These are phyloP conservation scores for Drosophila rellima DNA, from an alignment of 2,888 invertebrate genomes.

Conservation along the genomic window DNA sequence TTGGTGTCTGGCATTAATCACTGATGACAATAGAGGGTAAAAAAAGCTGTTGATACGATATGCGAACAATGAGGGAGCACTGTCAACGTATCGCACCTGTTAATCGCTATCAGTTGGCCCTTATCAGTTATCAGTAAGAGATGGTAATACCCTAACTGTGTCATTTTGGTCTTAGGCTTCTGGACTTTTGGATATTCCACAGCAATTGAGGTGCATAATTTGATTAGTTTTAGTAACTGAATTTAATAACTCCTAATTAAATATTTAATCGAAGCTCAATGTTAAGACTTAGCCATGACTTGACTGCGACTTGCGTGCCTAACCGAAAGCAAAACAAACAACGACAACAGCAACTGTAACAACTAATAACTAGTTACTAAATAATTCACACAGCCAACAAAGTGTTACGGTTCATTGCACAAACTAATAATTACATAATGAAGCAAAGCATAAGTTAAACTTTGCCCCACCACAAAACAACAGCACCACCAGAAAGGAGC, in stretches of 20 bases:
- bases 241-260: constrained; percentile 54
- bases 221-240: constrained; percentile 29
- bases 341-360: constrained; percentile 14
- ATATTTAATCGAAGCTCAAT: constrained; percentile 52
- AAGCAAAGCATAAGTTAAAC: constrained; percentile 59
- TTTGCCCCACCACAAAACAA: constrained; percentile 19
- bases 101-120: constrained; percentile 17
- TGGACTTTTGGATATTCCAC: not conserved
- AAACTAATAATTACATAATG: constrained; percentile 79
- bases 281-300: constrained; percentile 25
- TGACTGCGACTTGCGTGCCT: constrained; percentile 15
- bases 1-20: constrained; percentile 38
- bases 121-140: constrained; percentile 8
- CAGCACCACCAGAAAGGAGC: not conserved
- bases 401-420: constrained; percentile 71
- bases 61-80: constrained; percentile 38
- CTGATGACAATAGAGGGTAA: constrained; percentile 10
- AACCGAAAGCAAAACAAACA: constrained; percentile 34
- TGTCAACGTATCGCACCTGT: constrained; percentile 38
- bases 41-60: constrained; percentile 18
- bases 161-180: constrained; percentile 1
- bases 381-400: constrained; percentile 64
- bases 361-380: constrained; percentile 47
- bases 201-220: constrained; percentile 32
- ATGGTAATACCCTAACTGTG: constrained; percentile 1